These are phyloP conservation scores for Pedetes capensis DNA, from an alignment of 2,113 vertebrate genomes.

Conservation along the genomic window DNA sequence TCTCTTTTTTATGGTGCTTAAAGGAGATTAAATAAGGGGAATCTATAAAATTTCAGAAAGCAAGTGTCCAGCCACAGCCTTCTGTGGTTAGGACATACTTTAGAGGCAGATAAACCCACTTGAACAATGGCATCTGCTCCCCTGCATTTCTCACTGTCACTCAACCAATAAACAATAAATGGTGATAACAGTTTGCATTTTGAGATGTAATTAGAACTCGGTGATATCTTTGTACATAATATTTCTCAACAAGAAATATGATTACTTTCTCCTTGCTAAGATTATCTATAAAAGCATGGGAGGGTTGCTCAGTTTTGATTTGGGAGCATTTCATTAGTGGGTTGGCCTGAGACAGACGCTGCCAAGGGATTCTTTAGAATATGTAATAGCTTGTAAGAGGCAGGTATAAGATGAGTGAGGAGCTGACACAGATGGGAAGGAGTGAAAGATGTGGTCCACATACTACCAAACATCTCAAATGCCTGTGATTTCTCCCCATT, in stretches of 20 bases:
- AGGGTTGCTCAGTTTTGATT: not conserved
- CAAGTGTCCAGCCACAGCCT: no score
- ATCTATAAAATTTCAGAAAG: not conserved
- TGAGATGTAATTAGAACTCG: not conserved
- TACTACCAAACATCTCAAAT: not conserved
- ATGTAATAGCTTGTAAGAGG: not conserved
- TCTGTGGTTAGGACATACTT: not conserved
- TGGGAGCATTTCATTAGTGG: not conserved
- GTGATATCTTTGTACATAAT: not conserved
- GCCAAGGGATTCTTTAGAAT: not conserved
- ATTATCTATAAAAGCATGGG: not conserved
- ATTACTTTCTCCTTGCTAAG: not conserved
- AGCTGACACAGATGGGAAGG: accelerated
- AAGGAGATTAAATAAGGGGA: not conserved
- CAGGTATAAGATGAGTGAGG: not conserved
- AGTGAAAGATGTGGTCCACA: not conserved
- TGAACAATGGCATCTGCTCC: not conserved
- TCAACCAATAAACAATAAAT: not conserved
- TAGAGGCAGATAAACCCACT: not conserved
- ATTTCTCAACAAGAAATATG: not conserved
- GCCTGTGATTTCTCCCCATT: not conserved
- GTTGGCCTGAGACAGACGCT: not conserved
- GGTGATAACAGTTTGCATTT: not conserved
- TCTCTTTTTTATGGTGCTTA: not conserved
- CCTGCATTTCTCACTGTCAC: not conserved